Percentiles rank a stretch among this genome's conserved stretches.
These are phyloP conservation scores for Varroa destructor DNA, from an alignment of 1,140 invertebrate species.

Conservation along the genomic window DNA sequence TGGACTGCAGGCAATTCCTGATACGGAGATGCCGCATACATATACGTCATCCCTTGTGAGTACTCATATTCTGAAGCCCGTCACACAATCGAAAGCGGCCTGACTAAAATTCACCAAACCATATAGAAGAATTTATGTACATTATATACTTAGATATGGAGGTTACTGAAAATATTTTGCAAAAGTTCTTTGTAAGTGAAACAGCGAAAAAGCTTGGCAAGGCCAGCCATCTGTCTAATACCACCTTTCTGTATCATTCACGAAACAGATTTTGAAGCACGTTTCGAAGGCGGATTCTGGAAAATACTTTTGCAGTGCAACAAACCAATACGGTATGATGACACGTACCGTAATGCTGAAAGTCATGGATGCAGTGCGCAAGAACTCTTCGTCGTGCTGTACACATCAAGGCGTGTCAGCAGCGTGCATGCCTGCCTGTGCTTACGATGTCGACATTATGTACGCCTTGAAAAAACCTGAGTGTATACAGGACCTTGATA, in stretches of 20 bases:
- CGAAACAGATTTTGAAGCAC: slow-evolving; percentile 44
- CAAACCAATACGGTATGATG: slow-evolving; percentile 59
- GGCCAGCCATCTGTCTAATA: no score
- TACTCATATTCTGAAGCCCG: slow-evolving; percentile 43
- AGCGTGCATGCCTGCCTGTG: slow-evolving; percentile 60
- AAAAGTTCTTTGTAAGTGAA: no score
- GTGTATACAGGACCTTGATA: slow-evolving; percentile 65
- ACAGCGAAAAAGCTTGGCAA: no score
- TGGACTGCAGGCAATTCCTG: slow-evolving; percentile 21
- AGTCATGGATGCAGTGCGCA: slow-evolving; percentile 4
- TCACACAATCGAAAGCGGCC: no score
- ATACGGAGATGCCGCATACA: slow-evolving; percentile 22
- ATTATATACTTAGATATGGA: no score
- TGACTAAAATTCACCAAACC: no score
- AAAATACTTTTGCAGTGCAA: slow-evolving; percentile 64
- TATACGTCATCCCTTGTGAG: slow-evolving; percentile 53
- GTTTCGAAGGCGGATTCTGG: slow-evolving; percentile 55
- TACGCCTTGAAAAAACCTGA: slow-evolving; percentile 58
- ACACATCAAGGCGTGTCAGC: slow-evolving; percentile 57
- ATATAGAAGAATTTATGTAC: no score
- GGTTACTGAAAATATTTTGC: no score
- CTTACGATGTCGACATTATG: slow-evolving; percentile 63
- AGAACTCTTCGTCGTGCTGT: slow-evolving; percentile 53
- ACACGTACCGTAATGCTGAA: slow-evolving; percentile 54
- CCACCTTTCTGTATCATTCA: no score